Evolutionary conservation across 2,113 vertebrate genomes (phyloP).

Genomic region (Varanus salvator): DNA sequence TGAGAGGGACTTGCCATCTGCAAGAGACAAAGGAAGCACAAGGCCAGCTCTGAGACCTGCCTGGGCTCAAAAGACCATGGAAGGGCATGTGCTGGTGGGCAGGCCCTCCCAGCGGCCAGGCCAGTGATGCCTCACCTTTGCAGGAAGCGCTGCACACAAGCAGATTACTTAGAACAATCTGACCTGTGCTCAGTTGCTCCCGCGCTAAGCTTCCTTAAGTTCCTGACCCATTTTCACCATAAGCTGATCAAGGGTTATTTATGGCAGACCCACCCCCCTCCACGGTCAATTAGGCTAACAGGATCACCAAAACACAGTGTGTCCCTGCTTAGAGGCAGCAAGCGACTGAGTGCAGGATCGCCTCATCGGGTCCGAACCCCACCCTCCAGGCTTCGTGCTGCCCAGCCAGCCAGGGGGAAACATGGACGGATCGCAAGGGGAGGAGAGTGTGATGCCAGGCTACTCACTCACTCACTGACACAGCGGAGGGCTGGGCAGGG

Average conservation of each 20-base stretch:
- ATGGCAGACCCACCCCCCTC: neutral
- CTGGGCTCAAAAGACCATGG: too few species aligned
- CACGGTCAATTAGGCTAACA: neutral
- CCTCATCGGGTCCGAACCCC: neutral
- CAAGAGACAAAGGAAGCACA: neutral
- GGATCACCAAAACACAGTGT: neutral
- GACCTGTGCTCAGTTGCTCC: neutral
- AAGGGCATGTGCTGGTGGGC: neutral
- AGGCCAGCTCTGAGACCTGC: neutral
- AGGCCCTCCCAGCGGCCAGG: neutral
- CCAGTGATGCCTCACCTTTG: neutral
- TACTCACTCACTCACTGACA: too few species aligned
- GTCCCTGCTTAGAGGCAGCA: neutral
- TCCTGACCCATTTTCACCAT: constrained; percentile 15
- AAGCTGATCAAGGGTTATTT: constrained; percentile 19
- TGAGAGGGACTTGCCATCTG: neutral
- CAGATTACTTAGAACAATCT: neutral
- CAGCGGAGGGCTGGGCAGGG: too few species aligned
- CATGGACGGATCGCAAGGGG: too few species aligned
- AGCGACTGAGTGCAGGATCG: neutral
- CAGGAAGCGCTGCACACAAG: neutral
- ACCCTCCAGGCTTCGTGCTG: too few species aligned
- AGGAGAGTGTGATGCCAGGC: too few species aligned
- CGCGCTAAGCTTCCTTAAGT: neutral
- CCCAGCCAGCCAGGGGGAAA: too few species aligned